These are phyloP conservation scores for Leucopternis melanops DNA, from an alignment of 2,113 vertebrate species.

Conservation along the genomic window DNA sequence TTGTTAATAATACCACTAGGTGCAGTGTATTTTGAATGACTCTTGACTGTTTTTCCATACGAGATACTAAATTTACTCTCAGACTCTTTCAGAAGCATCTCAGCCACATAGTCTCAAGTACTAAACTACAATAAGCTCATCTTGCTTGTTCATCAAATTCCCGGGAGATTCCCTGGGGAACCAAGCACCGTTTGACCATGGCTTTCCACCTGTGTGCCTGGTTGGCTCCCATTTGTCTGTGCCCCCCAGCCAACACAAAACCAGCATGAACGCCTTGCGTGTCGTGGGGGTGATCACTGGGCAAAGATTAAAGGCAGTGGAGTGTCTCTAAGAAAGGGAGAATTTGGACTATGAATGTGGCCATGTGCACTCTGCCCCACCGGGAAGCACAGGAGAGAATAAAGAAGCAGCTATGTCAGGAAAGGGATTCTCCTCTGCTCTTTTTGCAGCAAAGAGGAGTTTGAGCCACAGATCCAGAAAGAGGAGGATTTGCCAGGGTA, in stretches of 20 bases:
- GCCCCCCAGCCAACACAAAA: not conserved
- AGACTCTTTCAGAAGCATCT: not conserved
- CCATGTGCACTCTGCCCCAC: accelerated
- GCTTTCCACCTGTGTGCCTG: not conserved
- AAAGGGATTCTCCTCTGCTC: not conserved
- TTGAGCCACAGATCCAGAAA: not conserved
- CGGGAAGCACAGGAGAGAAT: not conserved
- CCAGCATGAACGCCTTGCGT: not conserved
- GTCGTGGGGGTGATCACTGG: not conserved
- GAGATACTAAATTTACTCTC: not conserved
- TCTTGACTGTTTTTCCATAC: not conserved
- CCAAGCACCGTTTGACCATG: not conserved
- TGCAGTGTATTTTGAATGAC: not conserved
- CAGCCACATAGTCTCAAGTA: not conserved
- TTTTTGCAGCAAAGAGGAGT: not conserved
- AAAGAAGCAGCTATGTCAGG: not conserved
- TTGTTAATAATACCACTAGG: not conserved
- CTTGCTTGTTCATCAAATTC: not conserved
- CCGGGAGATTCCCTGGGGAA: not conserved
- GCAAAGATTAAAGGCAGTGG: not conserved
- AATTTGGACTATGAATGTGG: not conserved
- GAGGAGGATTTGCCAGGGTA: not conserved
- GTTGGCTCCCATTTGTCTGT: not conserved
- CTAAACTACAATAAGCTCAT: not conserved
- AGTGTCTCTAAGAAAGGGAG: not conserved